Evolutionary conservation across 2,113 vertebrate genomes (phyloP), one percentile per base, ranked within the genome.

Genomic region (Lophius piscatorius): DNA sequence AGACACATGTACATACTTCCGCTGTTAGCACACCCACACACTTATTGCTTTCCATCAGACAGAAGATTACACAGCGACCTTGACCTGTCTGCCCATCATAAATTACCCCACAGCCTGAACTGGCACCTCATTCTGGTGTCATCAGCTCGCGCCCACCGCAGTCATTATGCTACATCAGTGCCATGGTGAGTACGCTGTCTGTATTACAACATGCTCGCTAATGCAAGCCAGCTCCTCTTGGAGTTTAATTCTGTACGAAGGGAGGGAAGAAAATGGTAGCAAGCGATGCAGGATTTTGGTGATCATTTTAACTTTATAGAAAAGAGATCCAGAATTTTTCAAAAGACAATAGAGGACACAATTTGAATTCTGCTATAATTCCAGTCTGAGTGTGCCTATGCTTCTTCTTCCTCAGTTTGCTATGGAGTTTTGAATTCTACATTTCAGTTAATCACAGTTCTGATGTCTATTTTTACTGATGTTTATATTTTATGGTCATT

Each of bases 11-110:
- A 20, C 29, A 44, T 29, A 42, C 60, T 6, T 33, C 33, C 31
- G 6, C 28, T 29, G 47, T 26, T 12, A 36, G 14, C 35, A 46
- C 61, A 52, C 2, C 28, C 11, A 49, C 38, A 22, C 67, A 36
- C 52, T 48, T 21, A 68, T 31, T 57, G 36, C 72, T 82, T 31
- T 49, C 47, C 65, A 55, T 82, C 71, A 71, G 45, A 49, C 50
- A 50, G 63, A 63, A 78, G 68, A 85, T 85, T 78, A 57, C 70
- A 74, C 60, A 68, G 60, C 60, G 77, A 89, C 85, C 81, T 90
- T 89, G 80, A 88, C 83, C 84, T 13, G 62, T 60, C 63, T 70
- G 67, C 62, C 63, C 46, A 18, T 69, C 49, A 20, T 83, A 82
- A 85, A 86, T 82, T 59, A 84, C 38, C 38, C 33, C 41, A 33